Percentiles rank a stretch among this genome's conserved stretches.
These are phyloP conservation scores for Microcebus murinus DNA, from an alignment of 2,113 vertebrate species.

Conservation along the genomic window DNA sequence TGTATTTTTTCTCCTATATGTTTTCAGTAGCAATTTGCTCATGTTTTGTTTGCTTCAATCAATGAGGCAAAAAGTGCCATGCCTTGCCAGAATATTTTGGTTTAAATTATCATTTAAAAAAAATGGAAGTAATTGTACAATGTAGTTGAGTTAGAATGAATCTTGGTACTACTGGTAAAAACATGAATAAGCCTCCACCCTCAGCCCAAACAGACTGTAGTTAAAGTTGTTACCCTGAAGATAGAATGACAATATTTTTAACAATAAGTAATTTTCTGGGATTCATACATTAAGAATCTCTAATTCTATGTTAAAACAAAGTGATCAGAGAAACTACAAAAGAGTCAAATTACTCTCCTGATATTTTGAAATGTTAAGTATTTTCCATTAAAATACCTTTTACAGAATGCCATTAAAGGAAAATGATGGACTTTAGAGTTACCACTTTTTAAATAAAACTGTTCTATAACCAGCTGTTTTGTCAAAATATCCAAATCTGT, in stretches of 20 bases:
- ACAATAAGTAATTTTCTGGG: background rate
- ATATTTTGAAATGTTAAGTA: background rate
- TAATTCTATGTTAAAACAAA: background rate
- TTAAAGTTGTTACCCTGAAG: background rate
- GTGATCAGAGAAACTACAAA: background rate
- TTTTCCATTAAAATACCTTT: background rate
- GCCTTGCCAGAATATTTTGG: background rate
- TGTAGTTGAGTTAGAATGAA: background rate
- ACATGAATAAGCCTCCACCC: background rate
- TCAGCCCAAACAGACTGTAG: background rate
- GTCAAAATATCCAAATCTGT: background rate
- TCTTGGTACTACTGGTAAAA: background rate
- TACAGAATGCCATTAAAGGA: background rate
- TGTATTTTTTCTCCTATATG: background rate
- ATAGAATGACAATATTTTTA: background rate
- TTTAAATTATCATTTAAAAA: background rate
- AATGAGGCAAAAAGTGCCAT: background rate
- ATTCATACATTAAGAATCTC: background rate
- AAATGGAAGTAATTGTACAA: background rate
- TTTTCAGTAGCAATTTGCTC: background rate
- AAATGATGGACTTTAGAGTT: background rate
- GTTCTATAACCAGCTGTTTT: background rate
- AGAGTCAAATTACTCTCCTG: background rate
- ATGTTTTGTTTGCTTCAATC: background rate
- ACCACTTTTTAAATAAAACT: background rate